These are phyloP conservation scores for Bombus breviceps DNA, from an alignment of 1,140 invertebrate genomes.

Conservation along the genomic window DNA sequence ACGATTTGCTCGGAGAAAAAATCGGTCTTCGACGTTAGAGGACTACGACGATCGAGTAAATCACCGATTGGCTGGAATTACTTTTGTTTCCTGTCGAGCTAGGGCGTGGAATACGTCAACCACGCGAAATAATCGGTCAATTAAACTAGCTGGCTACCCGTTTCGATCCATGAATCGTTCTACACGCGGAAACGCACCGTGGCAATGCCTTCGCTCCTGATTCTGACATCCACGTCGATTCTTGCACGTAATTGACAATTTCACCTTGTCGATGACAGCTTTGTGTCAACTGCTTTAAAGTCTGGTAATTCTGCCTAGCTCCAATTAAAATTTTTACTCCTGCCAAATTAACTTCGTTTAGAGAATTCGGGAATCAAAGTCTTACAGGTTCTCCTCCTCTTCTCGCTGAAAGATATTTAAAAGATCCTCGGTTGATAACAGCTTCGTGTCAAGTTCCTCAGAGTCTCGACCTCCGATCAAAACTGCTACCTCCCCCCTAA, in stretches of 20 bases:
- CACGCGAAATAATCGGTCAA: conserved; percentile 53
- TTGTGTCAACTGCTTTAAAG: background rate
- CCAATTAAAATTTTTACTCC: background rate
- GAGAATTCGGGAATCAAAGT: too few relatives aligned
- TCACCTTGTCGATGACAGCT: conserved; percentile 16
- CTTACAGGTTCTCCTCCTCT: too few relatives aligned
- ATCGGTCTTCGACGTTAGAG: background rate
- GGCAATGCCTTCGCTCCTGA: background rate
- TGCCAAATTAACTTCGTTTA: too few relatives aligned
- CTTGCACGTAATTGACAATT: conserved; percentile 34
- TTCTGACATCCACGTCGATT: conserved; percentile 10
- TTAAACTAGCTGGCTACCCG: conserved; percentile 32
- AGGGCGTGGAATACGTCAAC: conserved; percentile 15
- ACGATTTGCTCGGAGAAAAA: background rate
- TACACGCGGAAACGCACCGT: background rate
- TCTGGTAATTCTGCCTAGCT: background rate
- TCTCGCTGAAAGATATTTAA: too few relatives aligned
- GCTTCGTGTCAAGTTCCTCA: too few relatives aligned
- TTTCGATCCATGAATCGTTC: conserved; percentile 26
- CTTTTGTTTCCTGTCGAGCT: conserved; percentile 9
- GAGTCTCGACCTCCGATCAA: too few relatives aligned
- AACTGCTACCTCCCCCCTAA: accelerated
- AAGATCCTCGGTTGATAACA: too few relatives aligned
- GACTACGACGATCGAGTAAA: background rate
- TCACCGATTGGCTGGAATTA: background rate